Evolutionary conservation across 2,113 vertebrate genomes (phyloP), one percentile per base, ranked within the genome.

Genomic region (Macroglossus sobrinus): DNA sequence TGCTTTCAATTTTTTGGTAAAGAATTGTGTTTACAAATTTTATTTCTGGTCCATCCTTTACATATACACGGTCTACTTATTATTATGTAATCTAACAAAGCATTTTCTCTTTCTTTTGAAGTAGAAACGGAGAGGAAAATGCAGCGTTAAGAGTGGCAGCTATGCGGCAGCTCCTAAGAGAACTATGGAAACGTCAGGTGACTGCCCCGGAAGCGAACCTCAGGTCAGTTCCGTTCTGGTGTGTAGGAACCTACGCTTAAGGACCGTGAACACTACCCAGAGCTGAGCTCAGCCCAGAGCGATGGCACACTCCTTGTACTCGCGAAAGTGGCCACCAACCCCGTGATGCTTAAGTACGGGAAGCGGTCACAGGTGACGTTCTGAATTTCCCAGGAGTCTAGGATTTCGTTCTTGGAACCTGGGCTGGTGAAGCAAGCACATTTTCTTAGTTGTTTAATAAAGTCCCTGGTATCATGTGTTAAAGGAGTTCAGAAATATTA

Each of bases 181-280:
- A 84, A 76, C 64, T 47, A 97, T 97, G 97, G 97, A 50, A 13
- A 87, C 96, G 33, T 55, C 95, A 75, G 69, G 33, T 16, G 96
- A 94, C 88, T 84, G 89, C 63, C 40, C 84, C 38, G 12, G 64
- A 69, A 71, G 66, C 50, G 86, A 93, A 55, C 43, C 38, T 2
- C 95, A 97, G 96, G 97, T 96, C 85, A 86, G 24, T 38, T 80
- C 5, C 0, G 19, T 63, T 16, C 50, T 76, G 76, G 50, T 50
- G 3, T 26, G 38, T 21, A 50, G 40, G 76, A 76, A 7, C 21
- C 61, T 86, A n/a, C 47, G 2, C 61, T 59, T 75, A 35, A 71
- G 33, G 15, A 22, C 40, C 0, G 0, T 5, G 3, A 74, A 15
- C 19, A 1, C 15, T n/a, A 1, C 35, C 5, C 63, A 89, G 89